These are phyloP conservation scores for Digitonthophagus gazella DNA, from an alignment of 2,888 invertebrate genomes.

Conservation along the genomic window DNA sequence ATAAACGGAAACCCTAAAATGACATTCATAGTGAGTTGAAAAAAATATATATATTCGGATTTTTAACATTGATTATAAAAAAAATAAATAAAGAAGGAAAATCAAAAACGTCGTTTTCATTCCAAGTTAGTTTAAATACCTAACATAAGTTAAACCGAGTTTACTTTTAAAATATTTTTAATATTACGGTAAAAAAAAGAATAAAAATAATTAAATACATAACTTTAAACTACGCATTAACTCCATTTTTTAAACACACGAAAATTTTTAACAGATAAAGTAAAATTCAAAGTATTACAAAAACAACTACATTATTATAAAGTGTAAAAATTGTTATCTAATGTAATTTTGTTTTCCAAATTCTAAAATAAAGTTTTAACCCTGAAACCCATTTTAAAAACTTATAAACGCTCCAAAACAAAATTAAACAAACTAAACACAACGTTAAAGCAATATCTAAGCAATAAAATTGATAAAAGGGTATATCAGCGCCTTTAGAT, in stretches of 20 bases:
- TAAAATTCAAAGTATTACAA: too few relatives aligned
- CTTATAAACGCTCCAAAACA: not conserved
- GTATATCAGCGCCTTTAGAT: slow-evolving; percentile 31
- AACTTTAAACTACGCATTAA: too few relatives aligned
- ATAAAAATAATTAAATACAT: too few relatives aligned
- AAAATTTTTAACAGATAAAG: too few relatives aligned
- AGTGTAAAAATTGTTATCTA: not conserved
- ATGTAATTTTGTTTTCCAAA: not conserved
- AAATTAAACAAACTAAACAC: not conserved
- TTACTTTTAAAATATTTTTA: too few relatives aligned
- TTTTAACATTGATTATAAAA: too few relatives aligned
- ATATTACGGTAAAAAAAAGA: too few relatives aligned
- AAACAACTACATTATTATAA: not conserved
- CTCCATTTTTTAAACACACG: too few relatives aligned
- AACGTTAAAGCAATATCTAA: slow-evolving; percentile 29
- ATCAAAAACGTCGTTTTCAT: too few relatives aligned
- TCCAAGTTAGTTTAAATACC: too few relatives aligned
- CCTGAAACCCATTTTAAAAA: not conserved
- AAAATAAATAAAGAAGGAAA: too few relatives aligned
- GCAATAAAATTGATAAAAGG: slow-evolving; percentile 34
- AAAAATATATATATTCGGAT: not conserved
- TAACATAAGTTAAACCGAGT: too few relatives aligned
- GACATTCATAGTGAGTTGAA: not conserved
- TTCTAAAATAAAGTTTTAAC: not conserved
- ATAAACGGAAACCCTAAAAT: not conserved